A percentile compares a stretch with the other conserved stretches of the same genome.
Evolutionary conservation across 2,888 invertebrate species (phyloP).

Genomic region (Sericinus montela): DNA sequence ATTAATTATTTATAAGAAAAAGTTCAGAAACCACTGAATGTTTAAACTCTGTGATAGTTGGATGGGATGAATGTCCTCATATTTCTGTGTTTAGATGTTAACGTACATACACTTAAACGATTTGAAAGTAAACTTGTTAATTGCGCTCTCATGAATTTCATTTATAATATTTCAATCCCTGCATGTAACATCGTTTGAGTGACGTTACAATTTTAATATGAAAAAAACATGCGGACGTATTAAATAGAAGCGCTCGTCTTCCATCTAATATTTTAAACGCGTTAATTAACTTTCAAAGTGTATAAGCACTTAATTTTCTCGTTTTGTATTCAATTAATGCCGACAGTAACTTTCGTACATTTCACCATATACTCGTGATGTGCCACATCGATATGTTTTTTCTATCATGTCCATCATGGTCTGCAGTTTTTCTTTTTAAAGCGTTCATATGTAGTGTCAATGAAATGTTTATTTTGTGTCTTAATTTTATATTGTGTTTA

Average conservation of each 20-base stretch:
- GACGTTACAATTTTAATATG: slow-evolving; percentile 52
- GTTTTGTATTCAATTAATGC: slow-evolving; percentile 27
- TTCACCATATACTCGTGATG: slow-evolving; percentile 7
- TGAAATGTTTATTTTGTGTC: neutral
- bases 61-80: slow-evolving; percentile 1
- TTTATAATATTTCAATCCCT: slow-evolving; percentile 50
- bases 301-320: slow-evolving; percentile 36
- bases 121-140: slow-evolving; percentile 70
- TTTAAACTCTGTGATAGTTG: neutral
- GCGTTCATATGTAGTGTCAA: neutral
- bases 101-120: slow-evolving; percentile 47
- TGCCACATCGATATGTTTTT: slow-evolving; percentile 2
- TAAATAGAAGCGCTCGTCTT: slow-evolving; percentile 11
- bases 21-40: too few species aligned
- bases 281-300: slow-evolving; percentile 44
- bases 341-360: slow-evolving; percentile 17
- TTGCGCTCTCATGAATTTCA: slow-evolving; percentile 60
- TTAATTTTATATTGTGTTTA: neutral
- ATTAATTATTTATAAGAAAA: too few species aligned
- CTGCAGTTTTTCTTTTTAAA: neutral
- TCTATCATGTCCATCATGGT: slow-evolving; percentile 6
- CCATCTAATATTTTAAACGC: slow-evolving; percentile 24
- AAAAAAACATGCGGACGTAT: slow-evolving; percentile 1
- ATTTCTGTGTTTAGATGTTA: slow-evolving; percentile 15
- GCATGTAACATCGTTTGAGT: slow-evolving; percentile 35